Base-by-base conservation (phyloP, 2,797 vertebrate genomes). In the Urocyon cinereoargenteus region DNA sequence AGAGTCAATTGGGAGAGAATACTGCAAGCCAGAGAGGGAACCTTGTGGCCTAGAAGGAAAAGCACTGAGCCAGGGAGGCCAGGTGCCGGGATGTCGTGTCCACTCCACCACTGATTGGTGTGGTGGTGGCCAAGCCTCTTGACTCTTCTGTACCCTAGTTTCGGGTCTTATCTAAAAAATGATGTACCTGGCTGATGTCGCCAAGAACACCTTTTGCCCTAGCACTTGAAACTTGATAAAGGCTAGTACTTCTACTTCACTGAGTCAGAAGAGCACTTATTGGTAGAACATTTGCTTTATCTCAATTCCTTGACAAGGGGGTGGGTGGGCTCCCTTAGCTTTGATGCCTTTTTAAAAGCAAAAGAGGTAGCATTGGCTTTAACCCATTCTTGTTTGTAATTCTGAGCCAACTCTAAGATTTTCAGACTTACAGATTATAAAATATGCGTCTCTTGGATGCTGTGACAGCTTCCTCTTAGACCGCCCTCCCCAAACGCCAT, bases 331-430 rank as follows among this genome's bases (percentile, higher is more conserved):
- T 51, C 5, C 14, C 12, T 79, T 90, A n/a, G 40, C 72, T 84
- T 78, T 22, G 24, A 87, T 34, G n/a, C 4, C 31, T 70, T 87
- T 59, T 59, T 55, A 49, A 92, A 81, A 73, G 31, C 49, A 51
- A 61, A 84, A 84, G 10, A 77, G 21, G 68, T 86, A 68, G 55
- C 19, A 59, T 94, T 70, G 81, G 28, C 53, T 72, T 92, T 40
- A 92, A 68, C 34, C 34, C 16, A 28, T 83, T 89, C 51, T 75
- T 95, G 28, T 36, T 75, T 70, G 15, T 49, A 77, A 86, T 66
- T 87, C 86, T 45, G 28, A 94, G 57, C 26, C 72, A 86, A 31
- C 18, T 4, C 10, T 92, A 94, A 78, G 90, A 87, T 82, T 93
- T 86, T 92, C 59, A 79, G 59, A 86, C 13, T 73, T 78, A 81